Conservation (phyloP, 2,797 vertebrate species). For the Percopsis omiscomaycus region DNA sequence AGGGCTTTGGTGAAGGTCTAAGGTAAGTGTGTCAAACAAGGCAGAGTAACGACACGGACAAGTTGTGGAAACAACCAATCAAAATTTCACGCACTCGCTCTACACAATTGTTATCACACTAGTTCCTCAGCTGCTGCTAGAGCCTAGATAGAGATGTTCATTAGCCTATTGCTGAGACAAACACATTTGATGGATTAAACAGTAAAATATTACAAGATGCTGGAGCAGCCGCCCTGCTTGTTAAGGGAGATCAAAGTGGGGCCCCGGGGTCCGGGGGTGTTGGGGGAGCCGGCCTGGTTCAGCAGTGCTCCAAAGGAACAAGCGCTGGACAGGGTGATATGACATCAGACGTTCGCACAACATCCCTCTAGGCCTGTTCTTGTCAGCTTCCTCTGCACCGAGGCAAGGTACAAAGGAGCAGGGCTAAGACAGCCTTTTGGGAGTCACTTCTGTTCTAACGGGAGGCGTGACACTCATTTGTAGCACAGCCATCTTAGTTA, state of each 20-base stretch:
- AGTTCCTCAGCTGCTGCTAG: slow-evolving; percentile 38
- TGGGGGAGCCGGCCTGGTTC: slow-evolving; percentile 64
- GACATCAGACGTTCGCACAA: slow-evolving; percentile 71
- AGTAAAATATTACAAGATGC: slow-evolving; percentile 75
- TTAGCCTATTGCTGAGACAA: slow-evolving; percentile 75
- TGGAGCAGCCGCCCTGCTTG: slow-evolving; percentile 71
- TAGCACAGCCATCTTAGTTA: slow-evolving; percentile 38
- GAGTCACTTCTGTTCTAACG: slow-evolving; percentile 58
- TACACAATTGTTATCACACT: slow-evolving; percentile 37
- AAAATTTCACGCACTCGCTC: slow-evolving; percentile 46
- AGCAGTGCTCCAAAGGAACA: slow-evolving; percentile 70
- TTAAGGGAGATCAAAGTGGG: slow-evolving; percentile 76
- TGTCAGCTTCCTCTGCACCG: slow-evolving; percentile 60
- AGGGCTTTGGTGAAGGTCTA: slow-evolving; percentile 30
- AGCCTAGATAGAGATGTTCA: slow-evolving; percentile 67
- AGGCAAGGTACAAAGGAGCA: slow-evolving; percentile 52
- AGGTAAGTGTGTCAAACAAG: slow-evolving; percentile 30
- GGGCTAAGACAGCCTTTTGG: slow-evolving; percentile 53
- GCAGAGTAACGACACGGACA: slow-evolving; percentile 33
- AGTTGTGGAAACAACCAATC: slow-evolving; percentile 54
- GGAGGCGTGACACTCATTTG: slow-evolving; percentile 59
- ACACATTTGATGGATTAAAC: slow-evolving; percentile 78
- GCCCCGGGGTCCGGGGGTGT: slow-evolving; percentile 67
- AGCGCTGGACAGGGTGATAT: slow-evolving; percentile 74
- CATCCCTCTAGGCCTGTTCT: slow-evolving; percentile 70